A percentile compares a stretch with the other conserved stretches of the same genome.
phyloP scores from a whole-genome alignment of 2,797 vertebrate genomes.

The Melanotaenia pygmaea region DNA sequence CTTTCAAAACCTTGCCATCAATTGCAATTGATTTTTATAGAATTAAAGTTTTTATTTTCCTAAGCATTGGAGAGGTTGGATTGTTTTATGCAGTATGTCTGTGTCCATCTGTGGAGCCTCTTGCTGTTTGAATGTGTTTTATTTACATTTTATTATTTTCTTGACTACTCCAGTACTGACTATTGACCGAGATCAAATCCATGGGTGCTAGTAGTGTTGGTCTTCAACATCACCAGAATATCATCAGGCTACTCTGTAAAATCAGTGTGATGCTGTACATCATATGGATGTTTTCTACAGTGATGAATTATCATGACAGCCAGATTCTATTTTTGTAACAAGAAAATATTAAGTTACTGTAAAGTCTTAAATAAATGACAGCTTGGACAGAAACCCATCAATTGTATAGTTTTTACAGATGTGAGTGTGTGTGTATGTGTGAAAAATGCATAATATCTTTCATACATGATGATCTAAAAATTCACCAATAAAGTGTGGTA shows the following conservation, averaged over 20 bases:
- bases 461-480: not conserved
- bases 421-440: conserved; percentile 24
- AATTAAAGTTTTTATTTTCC: conserved; percentile 61
- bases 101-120: conserved; percentile 73
- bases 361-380: conserved; percentile 86
- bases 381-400: conserved; percentile 76
- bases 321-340: conserved; percentile 84
- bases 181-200: conserved; percentile 56
- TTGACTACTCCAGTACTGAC: conserved; percentile 53
- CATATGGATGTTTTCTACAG: conserved; percentile 82
- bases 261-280: conserved; percentile 81
- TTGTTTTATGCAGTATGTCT: conserved; percentile 66
- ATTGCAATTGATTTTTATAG: conserved; percentile 66
- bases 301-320: conserved; percentile 79
- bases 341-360: conserved; percentile 81
- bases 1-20: conserved; percentile 55
- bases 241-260: conserved; percentile 66
- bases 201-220: conserved; percentile 76
- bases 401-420: conserved; percentile 52
- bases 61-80: conserved; percentile 60
- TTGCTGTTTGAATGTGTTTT: conserved; percentile 73
- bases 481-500: not conserved
- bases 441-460: not conserved
- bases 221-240: conserved; percentile 46
- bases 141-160: conserved; percentile 63